Evolutionary conservation across 2,888 invertebrate genomes (phyloP).

Genomic region (Orthosia gracilis): DNA sequence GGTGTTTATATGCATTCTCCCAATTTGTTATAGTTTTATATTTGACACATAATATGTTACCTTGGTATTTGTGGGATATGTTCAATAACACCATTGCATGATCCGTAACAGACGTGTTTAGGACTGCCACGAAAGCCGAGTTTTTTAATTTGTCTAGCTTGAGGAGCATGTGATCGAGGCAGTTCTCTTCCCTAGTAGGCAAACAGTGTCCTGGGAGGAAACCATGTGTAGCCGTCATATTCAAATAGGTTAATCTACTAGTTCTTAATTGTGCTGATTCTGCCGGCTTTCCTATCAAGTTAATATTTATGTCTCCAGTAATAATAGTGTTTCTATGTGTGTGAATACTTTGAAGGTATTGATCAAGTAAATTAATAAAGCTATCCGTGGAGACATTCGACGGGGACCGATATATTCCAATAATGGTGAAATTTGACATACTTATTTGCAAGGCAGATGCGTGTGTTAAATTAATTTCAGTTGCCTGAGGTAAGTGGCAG

Average conservation of each 20-base stretch:
- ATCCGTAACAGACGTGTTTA: neutral
- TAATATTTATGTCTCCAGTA: slow-evolving; percentile 14
- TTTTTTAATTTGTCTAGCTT: too few relatives aligned
- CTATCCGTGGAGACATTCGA: slow-evolving; percentile 5
- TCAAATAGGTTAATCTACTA: neutral
- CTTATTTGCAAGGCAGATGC: slow-evolving; percentile 14
- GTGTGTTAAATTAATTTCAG: slow-evolving; percentile 3
- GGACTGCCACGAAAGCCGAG: neutral
- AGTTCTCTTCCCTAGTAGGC: too few relatives aligned
- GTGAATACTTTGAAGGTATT: neutral
- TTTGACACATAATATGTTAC: neutral
- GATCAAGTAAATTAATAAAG: slow-evolving; percentile 5
- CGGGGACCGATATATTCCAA: slow-evolving; percentile 17
- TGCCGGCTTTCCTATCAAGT: neutral
- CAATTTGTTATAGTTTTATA: neutral
- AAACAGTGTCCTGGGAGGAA: too few relatives aligned
- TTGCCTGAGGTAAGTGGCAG: neutral
- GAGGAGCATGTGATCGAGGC: too few relatives aligned
- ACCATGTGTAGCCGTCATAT: neutral
- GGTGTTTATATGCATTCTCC: neutral
- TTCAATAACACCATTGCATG: too few relatives aligned
- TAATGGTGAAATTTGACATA: neutral
- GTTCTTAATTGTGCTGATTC: neutral
- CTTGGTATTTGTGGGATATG: too few relatives aligned
- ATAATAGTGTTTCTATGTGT: slow-evolving; percentile 8